Evolutionary conservation across 2,888 invertebrate species (phyloP).

Genomic region (Sesia apiformis): DNA sequence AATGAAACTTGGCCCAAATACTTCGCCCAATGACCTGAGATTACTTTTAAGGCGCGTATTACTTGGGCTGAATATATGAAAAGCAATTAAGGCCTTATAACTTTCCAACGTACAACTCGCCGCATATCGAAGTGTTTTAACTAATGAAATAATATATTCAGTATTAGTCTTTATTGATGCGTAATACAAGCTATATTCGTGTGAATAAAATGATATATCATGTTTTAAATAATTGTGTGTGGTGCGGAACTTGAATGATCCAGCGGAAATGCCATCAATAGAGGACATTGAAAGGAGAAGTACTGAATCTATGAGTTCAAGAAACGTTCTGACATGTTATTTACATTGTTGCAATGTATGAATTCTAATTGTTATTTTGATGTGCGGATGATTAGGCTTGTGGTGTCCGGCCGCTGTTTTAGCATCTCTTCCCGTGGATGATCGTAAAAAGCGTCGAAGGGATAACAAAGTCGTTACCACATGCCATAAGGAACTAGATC

Average conservation of each 20-base stretch:
- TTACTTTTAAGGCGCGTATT: conserved; percentile 13
- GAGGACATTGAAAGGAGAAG: conserved; percentile 1
- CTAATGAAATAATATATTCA: neutral
- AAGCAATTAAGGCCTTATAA: conserved; percentile 20
- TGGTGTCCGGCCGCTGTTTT: no score
- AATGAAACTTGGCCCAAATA: conserved; percentile 4
- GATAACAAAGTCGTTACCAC: no score
- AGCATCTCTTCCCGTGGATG: no score
- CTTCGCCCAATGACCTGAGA: conserved; percentile 1
- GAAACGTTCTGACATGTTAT: no score
- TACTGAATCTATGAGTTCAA: neutral
- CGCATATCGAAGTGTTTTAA: neutral
- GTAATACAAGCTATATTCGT: neutral
- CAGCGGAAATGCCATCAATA: conserved; percentile 9
- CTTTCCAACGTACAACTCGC: conserved; percentile 21
- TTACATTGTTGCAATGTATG: no score
- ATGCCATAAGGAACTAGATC: no score
- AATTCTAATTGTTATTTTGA: no score
- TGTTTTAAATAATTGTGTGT: neutral
- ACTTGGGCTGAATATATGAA: conserved; percentile 26
- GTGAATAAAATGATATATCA: neutral
- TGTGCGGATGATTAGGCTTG: no score
- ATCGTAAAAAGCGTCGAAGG: no score
- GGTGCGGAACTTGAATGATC: conserved; percentile 12
- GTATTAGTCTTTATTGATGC: neutral